Evolutionary conservation across 1,140 invertebrate species (phyloP).

Genomic region (Camponotus vicinus): DNA sequence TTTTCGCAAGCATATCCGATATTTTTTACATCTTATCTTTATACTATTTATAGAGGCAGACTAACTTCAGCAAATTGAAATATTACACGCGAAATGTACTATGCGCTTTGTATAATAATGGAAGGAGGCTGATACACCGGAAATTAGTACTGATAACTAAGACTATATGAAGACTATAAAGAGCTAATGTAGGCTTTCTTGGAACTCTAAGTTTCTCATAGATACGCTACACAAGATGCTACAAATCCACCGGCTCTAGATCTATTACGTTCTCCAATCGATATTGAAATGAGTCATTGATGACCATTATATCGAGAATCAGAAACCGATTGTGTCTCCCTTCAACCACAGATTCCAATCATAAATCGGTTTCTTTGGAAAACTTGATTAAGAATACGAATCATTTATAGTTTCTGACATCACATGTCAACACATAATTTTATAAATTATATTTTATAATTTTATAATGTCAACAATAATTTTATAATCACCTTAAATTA

Average conservation of each 20-base stretch:
- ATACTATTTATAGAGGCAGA: background rate
- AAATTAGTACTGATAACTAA: background rate
- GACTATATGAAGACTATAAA: background rate
- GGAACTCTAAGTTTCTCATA: conserved; percentile 10
- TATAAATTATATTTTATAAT: no score
- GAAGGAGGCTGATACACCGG: background rate
- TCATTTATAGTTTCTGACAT: background rate
- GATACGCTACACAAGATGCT: background rate
- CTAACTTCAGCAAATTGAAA: background rate
- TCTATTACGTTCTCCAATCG: conserved; percentile 8
- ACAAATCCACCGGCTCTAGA: background rate
- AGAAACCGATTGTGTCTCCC: conserved; percentile 1
- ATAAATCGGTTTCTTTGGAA: background rate
- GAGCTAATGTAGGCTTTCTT: background rate
- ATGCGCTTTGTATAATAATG: background rate
- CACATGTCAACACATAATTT: background rate
- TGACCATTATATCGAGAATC: background rate
- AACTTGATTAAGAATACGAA: background rate
- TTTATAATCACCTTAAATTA: background rate
- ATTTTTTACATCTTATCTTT: background rate
- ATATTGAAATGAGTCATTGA: conserved; percentile 2
- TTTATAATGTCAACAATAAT: background rate
- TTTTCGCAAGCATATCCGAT: conserved; percentile 31
- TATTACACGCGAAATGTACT: conserved; percentile 6
- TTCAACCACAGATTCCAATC: background rate